A percentile compares a stretch with the other conserved stretches of the same genome.
These are phyloP conservation scores for Agrochola litura DNA, from an alignment of 2,888 invertebrate species.

Conservation along the genomic window DNA sequence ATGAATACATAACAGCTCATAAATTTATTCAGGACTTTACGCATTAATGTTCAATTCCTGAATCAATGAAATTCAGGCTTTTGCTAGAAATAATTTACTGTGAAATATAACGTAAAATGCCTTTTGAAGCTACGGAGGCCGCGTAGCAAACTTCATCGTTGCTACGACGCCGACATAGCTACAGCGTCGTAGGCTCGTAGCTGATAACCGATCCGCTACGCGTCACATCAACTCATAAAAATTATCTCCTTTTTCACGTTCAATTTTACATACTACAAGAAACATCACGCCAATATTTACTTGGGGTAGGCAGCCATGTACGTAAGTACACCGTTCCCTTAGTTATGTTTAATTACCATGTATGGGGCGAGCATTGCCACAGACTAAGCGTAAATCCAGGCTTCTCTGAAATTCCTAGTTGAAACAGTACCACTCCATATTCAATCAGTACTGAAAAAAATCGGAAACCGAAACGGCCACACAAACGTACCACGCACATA, in stretches of 20 bases:
- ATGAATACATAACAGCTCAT: conserved; percentile 45
- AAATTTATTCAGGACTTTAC: conserved; percentile 44
- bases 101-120: conserved; percentile 3
- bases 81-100: conserved; percentile 8
- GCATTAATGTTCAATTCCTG: conserved; percentile 43
- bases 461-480: neutral
- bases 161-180: conserved; percentile 48
- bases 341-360: neutral
- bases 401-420: neutral
- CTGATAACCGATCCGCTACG: conserved; percentile 9
- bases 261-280: neutral
- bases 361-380: neutral
- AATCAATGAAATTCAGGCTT: conserved; percentile 27
- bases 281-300: neutral
- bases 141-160: conserved; percentile 23
- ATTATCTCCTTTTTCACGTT: neutral
- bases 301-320: too few relatives aligned
- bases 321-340: neutral
- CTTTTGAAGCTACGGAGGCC: conserved; percentile 40
- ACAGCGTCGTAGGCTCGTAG: conserved; percentile 9
- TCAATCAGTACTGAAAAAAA: neutral
- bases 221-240: neutral
- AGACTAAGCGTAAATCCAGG: neutral
- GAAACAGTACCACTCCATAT: neutral
- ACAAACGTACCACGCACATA: neutral